These are phyloP conservation scores for Stichopus horrens DNA, from an alignment of 53 echinoderm and acorn worm species.

Conservation along the genomic window DNA sequence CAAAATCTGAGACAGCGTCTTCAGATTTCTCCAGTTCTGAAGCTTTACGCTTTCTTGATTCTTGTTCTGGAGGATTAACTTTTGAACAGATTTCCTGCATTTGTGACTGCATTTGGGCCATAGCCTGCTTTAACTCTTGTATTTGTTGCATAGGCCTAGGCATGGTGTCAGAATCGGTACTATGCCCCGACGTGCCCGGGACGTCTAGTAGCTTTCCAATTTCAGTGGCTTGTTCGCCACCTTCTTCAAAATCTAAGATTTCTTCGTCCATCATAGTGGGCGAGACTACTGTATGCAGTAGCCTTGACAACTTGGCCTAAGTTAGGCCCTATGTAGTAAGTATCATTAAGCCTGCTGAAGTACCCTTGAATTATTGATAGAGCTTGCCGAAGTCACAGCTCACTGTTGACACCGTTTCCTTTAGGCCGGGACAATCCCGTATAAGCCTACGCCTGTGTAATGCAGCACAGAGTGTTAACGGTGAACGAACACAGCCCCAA, in stretches of 20 bases:
- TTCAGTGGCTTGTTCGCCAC: neutral
- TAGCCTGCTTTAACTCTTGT: conserved; percentile 9
- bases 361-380: too few relatives aligned
- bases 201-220: neutral
- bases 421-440: too few relatives aligned
- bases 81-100: neutral
- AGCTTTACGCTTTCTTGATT: neutral
- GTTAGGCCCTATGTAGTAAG: too few relatives aligned
- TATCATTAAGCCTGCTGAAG: too few relatives aligned
- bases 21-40: conserved; percentile 5
- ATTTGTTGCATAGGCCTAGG: neutral
- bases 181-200: neutral
- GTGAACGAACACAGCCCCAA: too few relatives aligned
- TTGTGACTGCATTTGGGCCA: neutral
- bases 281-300: too few relatives aligned
- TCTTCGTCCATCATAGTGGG: neutral
- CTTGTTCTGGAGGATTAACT: neutral
- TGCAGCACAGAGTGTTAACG: too few relatives aligned
- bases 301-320: too few relatives aligned
- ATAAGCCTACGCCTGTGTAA: too few relatives aligned
- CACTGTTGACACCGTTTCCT: too few relatives aligned
- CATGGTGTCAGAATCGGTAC: neutral
- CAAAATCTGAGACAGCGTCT: neutral
- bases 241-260: neutral
- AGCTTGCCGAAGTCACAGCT: too few relatives aligned